Base-by-base conservation (phyloP, 2,797 vertebrate species). In the Arctocebus calabarensis region DNA sequence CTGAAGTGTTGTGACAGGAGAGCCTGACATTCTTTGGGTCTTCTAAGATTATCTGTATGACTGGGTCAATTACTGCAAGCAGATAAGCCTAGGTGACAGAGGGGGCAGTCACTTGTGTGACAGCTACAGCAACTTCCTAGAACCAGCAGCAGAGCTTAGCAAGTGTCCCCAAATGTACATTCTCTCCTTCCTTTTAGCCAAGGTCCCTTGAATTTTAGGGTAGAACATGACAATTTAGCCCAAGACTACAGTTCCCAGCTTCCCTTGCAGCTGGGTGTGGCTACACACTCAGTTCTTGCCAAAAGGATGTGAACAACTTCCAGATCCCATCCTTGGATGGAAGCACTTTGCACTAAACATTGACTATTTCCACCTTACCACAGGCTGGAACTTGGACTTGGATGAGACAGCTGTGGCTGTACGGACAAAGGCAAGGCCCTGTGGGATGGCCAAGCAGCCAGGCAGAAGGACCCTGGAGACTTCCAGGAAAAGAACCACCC, bases 221-320 rank as follows among this genome's bases (percentile, higher is more conserved):
- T n/a, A 82, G 43, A 73, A 27, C 32, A 57, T 25, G 66, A 70
- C 11, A 14, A 16, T 12, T 62, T 77, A 64, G 14, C 27, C 61
- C 59, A 25, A 66, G n/a, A 74, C 25, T 8, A n/a, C 4, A 68
- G 11, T 93, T 85, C 43, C 75, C 73, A 77, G 45, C 9, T 23
- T 92, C 34, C 19, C 66, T 77, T 77, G 88, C 45, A 77, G 62
- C 73, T 40, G 19, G 2, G 7, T 64, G 32, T 70, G 61, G 13
- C 55, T 19, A 25, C 32, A 17, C 55, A 20, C 23, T 84, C 37
- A 32, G 37, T 95, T 81, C 73, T 87, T 93, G 59, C 19, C 11
- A 43, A 93, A 95, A 95, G 55, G 20, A 32, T 62, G 29, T 45
- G 2, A 61, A 5, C 22, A 71, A 68, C 71, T 93, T 95, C 59